These are phyloP conservation scores for Callitettix versicolor DNA, from an alignment of 1,140 invertebrate genomes.

Conservation along the genomic window DNA sequence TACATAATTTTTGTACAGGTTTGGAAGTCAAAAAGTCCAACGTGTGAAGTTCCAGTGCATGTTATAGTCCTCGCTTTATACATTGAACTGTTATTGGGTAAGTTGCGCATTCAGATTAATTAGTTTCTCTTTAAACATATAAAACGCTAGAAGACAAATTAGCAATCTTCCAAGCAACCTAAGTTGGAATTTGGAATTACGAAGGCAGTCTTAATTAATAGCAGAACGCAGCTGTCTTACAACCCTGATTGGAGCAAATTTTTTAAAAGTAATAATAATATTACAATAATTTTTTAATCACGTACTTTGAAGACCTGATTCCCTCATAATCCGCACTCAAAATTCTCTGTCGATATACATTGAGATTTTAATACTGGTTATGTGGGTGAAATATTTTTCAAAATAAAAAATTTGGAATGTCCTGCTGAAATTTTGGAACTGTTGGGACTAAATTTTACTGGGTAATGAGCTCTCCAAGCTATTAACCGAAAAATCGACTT, in stretches of 20 bases:
- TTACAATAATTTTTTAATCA: not conserved
- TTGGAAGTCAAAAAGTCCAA: constrained; percentile 43
- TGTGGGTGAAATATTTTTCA: too few species aligned
- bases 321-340: too few species aligned
- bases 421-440: too few species aligned
- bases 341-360: too few species aligned
- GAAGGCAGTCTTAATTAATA: not conserved
- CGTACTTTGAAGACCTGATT: too few species aligned
- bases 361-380: too few species aligned
- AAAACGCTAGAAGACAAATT: not conserved
- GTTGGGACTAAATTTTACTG: too few species aligned
- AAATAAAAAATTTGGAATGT: too few species aligned
- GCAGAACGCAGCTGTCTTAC: not conserved
- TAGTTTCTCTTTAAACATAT: not conserved
- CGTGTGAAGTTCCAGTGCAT: constrained; percentile 56
- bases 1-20: constrained; percentile 37
- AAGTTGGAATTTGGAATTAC: not conserved
- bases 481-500: too few species aligned
- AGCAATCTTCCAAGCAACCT: not conserved
- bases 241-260: not conserved
- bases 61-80: constrained; percentile 60
- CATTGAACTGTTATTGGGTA: constrained; percentile 60
- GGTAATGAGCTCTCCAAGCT: too few species aligned
- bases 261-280: not conserved
- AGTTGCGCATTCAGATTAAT: constrained; percentile 16